Percentiles rank a stretch among this genome's conserved stretches.
Conservation (phyloP, 2,888 invertebrate species). For the Acrobeloides nanus region DNA sequence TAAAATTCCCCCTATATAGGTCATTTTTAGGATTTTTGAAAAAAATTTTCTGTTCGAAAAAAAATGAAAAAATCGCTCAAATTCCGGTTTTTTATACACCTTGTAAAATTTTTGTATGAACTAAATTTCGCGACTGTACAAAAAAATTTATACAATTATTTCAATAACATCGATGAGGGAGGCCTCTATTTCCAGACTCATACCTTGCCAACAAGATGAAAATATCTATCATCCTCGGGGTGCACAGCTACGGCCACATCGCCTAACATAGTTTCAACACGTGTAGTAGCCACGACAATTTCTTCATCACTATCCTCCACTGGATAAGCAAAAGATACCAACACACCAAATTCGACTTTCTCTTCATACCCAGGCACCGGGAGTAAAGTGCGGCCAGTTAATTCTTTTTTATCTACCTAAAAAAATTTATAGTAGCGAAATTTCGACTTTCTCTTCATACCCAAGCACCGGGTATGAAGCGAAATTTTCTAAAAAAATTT, state of each 20-base stretch:
- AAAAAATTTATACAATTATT: slow-evolving; percentile 5
- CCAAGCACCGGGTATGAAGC: slow-evolving; percentile 83
- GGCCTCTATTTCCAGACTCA: no score
- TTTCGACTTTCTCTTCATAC: slow-evolving; percentile 81
- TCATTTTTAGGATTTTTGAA: no score
- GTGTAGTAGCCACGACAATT: slow-evolving; percentile 87
- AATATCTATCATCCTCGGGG: slow-evolving; percentile 75
- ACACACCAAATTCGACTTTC: slow-evolving; percentile 84
- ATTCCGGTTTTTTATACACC: no score
- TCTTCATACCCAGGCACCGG: slow-evolving; percentile 84
- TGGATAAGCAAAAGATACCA: slow-evolving; percentile 84
- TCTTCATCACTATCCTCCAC: slow-evolving; percentile 66
- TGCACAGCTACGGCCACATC: slow-evolving; percentile 97
- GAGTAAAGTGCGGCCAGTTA: slow-evolving; percentile 75
- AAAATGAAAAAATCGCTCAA: no score
- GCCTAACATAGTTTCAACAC: slow-evolving; percentile 93
- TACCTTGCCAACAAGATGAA: slow-evolving; percentile 48
- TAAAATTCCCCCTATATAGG: no score
- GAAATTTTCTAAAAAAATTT: slow-evolving; percentile 73
- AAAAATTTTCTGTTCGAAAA: no score
- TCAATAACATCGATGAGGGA: slow-evolving; percentile 2
- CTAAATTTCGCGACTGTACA: slow-evolving; percentile 1
- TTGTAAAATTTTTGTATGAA: slow-evolving; percentile 7
- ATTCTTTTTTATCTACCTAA: slow-evolving; percentile 79
- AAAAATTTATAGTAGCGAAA: no score